These are phyloP conservation scores for Naso thynnoides DNA, from an alignment of 2,797 vertebrate species.

Conservation along the genomic window DNA sequence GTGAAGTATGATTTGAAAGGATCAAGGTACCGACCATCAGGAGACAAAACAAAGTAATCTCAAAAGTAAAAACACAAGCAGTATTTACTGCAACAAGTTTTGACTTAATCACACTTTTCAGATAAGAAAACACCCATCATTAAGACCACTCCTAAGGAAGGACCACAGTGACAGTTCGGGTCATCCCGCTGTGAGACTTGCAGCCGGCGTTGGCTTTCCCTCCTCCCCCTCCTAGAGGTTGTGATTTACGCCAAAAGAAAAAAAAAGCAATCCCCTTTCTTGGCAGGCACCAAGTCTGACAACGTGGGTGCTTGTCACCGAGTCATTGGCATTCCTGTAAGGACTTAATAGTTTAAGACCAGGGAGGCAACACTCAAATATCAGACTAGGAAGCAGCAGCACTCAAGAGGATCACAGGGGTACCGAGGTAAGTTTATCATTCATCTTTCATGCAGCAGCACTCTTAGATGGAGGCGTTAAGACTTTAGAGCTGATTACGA, in stretches of 20 bases:
- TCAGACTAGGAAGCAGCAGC: slow-evolving; percentile 70
- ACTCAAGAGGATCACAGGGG: slow-evolving; percentile 62
- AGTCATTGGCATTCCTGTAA: slow-evolving; percentile 74
- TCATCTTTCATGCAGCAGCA: slow-evolving; percentile 52
- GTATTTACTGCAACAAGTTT: neutral
- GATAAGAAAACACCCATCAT: neutral
- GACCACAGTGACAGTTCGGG: neutral
- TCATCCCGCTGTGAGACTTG: slow-evolving; percentile 21
- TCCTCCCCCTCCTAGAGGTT: slow-evolving; percentile 49
- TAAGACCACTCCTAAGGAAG: neutral
- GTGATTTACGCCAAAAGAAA: slow-evolving; percentile 70
- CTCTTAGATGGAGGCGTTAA: slow-evolving; percentile 42
- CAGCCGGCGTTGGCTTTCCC: slow-evolving; percentile 17
- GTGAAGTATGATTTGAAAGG: neutral
- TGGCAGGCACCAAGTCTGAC: slow-evolving; percentile 66
- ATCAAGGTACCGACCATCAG: neutral
- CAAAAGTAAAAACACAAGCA: neutral
- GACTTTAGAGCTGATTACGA: slow-evolving; percentile 25
- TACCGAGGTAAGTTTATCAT: slow-evolving; percentile 73
- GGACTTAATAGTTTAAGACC: slow-evolving; percentile 77
- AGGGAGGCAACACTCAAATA: slow-evolving; percentile 72
- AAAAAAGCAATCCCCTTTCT: slow-evolving; percentile 67
- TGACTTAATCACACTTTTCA: slow-evolving; percentile 1
- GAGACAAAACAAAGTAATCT: neutral
- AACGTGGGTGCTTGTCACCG: slow-evolving; percentile 60